Conservation (phyloP, 2,113 vertebrate species). For the Scomber scombrus region DNA sequence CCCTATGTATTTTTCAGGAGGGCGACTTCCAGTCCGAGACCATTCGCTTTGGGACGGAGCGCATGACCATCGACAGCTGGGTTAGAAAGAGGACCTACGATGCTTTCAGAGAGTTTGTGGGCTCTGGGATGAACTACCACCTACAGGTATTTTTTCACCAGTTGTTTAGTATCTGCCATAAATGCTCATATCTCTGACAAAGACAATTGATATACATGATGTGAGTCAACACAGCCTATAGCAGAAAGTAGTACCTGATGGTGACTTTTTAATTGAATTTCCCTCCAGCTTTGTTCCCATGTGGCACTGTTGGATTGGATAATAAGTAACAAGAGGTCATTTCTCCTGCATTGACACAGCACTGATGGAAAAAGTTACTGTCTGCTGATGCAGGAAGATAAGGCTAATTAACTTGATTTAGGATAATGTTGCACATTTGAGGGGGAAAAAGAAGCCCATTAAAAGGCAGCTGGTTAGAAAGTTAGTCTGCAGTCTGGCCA, state of each 20-base stretch:
- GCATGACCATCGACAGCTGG: slow-evolving; percentile 98
- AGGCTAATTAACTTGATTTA: slow-evolving; percentile 16
- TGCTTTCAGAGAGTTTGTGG: slow-evolving; percentile 94
- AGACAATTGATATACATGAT: not conserved
- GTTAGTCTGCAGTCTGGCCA: not conserved
- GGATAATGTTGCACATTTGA: not conserved
- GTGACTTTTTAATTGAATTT: not conserved
- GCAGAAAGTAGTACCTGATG: too few relatives aligned
- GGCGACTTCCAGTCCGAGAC: slow-evolving; percentile 93
- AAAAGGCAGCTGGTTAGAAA: slow-evolving; percentile 7
- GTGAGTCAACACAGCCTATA: not conserved
- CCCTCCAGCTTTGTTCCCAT: not conserved
- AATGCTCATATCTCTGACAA: not conserved
- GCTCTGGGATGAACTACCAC: slow-evolving; percentile 97
- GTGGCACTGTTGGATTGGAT: not conserved
- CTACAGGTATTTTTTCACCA: slow-evolving; percentile 87
- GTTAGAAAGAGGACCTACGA: slow-evolving; percentile 95
- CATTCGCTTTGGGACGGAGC: slow-evolving; percentile 96
- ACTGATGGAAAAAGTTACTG: slow-evolving; percentile 6
- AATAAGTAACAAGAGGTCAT: not conserved
- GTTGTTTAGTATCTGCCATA: not conserved
- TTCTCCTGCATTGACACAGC: slow-evolving; percentile 3
- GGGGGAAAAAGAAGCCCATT: not conserved
- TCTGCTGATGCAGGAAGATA: slow-evolving; percentile 3
- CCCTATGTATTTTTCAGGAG: slow-evolving; percentile 81